Evolutionary conservation across 1,140 invertebrate species (phyloP), one percentile per base, ranked within the genome.

Genomic region (Wiebesia pumilae): DNA sequence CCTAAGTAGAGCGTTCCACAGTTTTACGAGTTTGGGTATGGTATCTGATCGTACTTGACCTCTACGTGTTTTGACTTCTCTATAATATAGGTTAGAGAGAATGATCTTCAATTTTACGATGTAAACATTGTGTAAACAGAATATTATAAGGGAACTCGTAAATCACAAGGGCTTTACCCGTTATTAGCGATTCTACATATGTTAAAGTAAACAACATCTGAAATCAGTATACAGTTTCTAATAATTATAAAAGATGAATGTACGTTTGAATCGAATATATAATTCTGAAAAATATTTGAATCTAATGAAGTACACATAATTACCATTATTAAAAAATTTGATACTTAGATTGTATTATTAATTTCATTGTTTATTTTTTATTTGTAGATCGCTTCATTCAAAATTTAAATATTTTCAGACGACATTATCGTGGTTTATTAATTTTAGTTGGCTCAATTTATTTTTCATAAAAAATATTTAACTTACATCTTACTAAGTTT

Each of bases 31-130:
- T 43, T 14, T 6, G 19, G 21, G 38, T 38, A 12, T 43, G 30
- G 38, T 75, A 75, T 75, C 24, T 43, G 71, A 75, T 75, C 40
- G 38, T 33, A 43, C 71, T 75, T 43, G 71, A 43, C 24, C 38
- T 75, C 40, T 40, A 10, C 71, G 38, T n/a, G 71, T 43, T 75
- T n/a, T n/a, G 10, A 24, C 6, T 75, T 33, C 4, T 43, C 7
- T 19, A 43, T 27, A 9, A n/a, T 38, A 1, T 10, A 75, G 21
- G n/a, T 69, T 16, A 69, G 30, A 35, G 4, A 69, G 30, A 69
- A 35, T 69, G 12, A 10, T 69, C 4, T n/a, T 2, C 30, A 43
- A 40, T 75, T 75, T 75, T 43, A 43, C 38, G 40, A 75, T 75
- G 71, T 75, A 75, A 75, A 43, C 33, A 75, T 33, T 14, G 38